Evolutionary conservation across 2,113 vertebrate species (phyloP).

Genomic region (Tragulus kanchil): DNA sequence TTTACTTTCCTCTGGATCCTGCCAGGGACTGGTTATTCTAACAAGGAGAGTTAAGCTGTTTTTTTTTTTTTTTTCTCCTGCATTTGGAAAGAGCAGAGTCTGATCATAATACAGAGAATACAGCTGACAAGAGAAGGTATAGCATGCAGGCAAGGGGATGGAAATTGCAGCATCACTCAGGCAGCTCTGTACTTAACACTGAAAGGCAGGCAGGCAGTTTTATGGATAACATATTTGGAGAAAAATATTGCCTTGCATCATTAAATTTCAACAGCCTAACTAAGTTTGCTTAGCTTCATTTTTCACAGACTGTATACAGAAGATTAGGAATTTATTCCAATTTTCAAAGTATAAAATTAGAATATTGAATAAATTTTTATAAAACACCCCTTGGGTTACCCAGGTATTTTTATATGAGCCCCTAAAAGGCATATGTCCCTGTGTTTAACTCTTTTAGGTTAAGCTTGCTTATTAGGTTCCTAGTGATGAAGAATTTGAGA

Average conservation of each 20-base stretch:
- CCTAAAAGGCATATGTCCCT: not conserved
- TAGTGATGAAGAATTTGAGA: not conserved
- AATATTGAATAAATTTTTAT: not conserved
- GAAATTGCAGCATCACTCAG: too few relatives aligned
- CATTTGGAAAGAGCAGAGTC: not conserved
- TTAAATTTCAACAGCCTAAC: not conserved
- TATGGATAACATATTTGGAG: not conserved
- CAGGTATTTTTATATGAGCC: not conserved
- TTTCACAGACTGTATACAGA: not conserved
- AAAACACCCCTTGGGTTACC: not conserved
- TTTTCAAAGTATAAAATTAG: not conserved
- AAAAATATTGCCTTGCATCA: not conserved
- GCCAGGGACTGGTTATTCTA: not conserved
- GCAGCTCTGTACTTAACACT: fast-evolving
- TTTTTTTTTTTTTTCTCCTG: not conserved
- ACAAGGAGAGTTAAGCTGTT: not conserved
- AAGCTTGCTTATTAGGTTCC: not conserved
- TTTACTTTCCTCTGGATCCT: not conserved
- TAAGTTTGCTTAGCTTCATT: not conserved
- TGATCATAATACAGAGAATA: not conserved
- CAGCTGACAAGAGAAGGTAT: not conserved
- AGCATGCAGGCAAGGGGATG: not conserved
- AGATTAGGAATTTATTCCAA: not conserved
- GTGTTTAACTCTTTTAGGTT: not conserved
- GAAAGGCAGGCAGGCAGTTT: not conserved